These are phyloP conservation scores for Diaprepes abbreviatus DNA, from an alignment of 2,888 invertebrate species.

Conservation along the genomic window DNA sequence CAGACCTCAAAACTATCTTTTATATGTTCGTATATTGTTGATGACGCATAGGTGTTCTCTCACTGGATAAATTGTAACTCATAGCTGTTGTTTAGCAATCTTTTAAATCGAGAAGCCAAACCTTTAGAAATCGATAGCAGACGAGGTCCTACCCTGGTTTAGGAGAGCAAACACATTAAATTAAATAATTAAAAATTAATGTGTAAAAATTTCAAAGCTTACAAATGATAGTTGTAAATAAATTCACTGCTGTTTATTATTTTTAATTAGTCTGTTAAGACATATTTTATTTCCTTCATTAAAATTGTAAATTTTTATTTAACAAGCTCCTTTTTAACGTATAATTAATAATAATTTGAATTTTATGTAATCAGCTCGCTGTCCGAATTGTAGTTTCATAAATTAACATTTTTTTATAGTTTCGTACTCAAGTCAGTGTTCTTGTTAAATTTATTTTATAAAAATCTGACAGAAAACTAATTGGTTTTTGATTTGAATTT, in stretches of 20 bases:
- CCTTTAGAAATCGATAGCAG: neutral
- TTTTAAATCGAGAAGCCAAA: too few relatives aligned
- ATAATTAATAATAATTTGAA: conserved; percentile 31
- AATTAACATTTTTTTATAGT: conserved; percentile 24
- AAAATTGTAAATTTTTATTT: conserved; percentile 23
- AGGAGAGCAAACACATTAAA: neutral
- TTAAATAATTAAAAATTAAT: conserved; percentile 4
- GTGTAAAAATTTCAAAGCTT: neutral
- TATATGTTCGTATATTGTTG: too few relatives aligned
- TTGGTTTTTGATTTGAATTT: conserved; percentile 39
- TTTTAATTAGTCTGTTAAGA: conserved; percentile 16
- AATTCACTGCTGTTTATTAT: conserved; percentile 24
- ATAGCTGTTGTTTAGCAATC: too few relatives aligned
- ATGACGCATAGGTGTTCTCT: too few relatives aligned
- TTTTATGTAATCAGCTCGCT: conserved; percentile 30
- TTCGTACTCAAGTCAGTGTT: neutral
- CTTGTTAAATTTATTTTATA: conserved; percentile 5
- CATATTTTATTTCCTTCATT: conserved; percentile 24
- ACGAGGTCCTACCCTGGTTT: neutral
- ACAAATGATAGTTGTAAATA: conserved; percentile 9
- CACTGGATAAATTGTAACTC: too few relatives aligned
- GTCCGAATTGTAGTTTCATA: conserved; percentile 16
- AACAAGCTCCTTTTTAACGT: conserved; percentile 14
- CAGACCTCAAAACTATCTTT: too few relatives aligned
- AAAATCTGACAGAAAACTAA: conserved; percentile 15